Evolutionary conservation across 2,797 vertebrate genomes (phyloP).

Genomic region (Micropoecilia bifurca): DNA sequence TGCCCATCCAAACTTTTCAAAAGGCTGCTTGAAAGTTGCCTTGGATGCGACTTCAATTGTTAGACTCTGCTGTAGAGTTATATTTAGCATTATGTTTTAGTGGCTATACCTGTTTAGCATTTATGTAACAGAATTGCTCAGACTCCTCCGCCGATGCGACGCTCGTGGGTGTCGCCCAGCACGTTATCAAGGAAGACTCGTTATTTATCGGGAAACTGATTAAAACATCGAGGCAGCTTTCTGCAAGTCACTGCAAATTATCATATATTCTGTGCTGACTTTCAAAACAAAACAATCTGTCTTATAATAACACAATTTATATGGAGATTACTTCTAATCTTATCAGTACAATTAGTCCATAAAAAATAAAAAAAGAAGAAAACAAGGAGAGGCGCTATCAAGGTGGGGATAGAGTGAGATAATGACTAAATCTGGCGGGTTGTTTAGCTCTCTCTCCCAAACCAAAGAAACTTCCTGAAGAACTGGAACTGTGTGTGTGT

Average conservation of each 20-base stretch:
- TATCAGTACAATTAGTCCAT: neutral
- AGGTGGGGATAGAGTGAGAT: neutral
- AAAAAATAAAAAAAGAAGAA: neutral
- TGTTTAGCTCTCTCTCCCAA: constrained; percentile 50
- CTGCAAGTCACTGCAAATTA: neutral
- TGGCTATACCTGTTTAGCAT: neutral
- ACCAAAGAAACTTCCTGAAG: constrained; percentile 49
- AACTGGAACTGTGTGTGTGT: constrained; percentile 20
- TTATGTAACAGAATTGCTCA: neutral
- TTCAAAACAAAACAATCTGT: neutral
- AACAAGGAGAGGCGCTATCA: neutral
- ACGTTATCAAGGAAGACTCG: neutral
- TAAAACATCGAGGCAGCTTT: neutral
- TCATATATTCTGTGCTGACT: neutral
- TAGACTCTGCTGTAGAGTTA: neutral
- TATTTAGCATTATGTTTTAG: neutral
- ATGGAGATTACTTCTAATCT: neutral
- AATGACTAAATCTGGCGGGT: neutral
- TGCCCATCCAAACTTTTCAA: neutral
- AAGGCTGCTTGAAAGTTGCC: constrained; percentile 9
- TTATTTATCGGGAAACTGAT: constrained; percentile 1
- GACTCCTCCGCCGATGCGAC: neutral
- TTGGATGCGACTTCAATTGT: neutral
- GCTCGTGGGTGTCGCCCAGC: neutral
- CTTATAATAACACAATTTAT: neutral